Conservation (phyloP, 2,888 invertebrate species). For the Orgyia antiqua region DNA sequence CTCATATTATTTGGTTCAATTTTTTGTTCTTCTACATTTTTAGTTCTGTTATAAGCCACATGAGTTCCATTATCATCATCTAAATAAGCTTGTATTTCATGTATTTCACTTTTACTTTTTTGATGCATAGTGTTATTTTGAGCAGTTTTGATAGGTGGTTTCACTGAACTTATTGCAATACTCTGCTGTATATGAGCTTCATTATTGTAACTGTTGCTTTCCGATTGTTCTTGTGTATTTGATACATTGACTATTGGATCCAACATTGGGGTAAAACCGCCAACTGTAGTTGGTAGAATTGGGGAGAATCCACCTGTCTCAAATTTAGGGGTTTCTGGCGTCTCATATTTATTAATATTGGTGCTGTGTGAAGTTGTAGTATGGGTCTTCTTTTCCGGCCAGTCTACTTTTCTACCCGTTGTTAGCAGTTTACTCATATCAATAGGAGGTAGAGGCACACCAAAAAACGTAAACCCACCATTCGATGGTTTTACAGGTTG, state of each 20-base stretch:
- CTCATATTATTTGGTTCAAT: conserved; percentile 53
- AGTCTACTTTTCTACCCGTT: conserved; percentile 66
- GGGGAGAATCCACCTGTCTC: conserved; percentile 89
- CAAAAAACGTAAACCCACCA: conserved; percentile 89
- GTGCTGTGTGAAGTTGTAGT: conserved; percentile 41
- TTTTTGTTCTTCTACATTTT: conserved; percentile 64
- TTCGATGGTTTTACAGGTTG: conserved; percentile 63
- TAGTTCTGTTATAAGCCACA: conserved; percentile 63
- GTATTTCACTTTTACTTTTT: conserved; percentile 64
- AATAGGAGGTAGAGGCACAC: conserved; percentile 86
- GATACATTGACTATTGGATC: conserved; percentile 46
- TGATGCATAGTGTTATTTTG: conserved; percentile 54
- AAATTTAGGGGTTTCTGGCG: conserved; percentile 78
- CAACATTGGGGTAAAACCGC: conserved; percentile 85
- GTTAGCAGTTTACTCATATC: conserved; percentile 83
- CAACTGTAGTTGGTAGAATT: conserved; percentile 82
- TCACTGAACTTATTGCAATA: conserved; percentile 35
- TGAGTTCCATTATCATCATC: conserved; percentile 62
- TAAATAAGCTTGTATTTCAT: conserved; percentile 60
- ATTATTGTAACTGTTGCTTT: conserved; percentile 34
- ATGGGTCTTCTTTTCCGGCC: conserved; percentile 57
- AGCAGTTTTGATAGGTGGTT: conserved; percentile 37
- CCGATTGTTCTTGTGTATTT: conserved; percentile 31
- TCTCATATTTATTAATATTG: conserved; percentile 45
- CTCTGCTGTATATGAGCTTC: conserved; percentile 37